A percentile compares a stretch with the other conserved stretches of the same genome.
These are phyloP conservation scores for Lepidurus arcticus DNA, from an alignment of 1,140 invertebrate genomes.

Conservation along the genomic window DNA sequence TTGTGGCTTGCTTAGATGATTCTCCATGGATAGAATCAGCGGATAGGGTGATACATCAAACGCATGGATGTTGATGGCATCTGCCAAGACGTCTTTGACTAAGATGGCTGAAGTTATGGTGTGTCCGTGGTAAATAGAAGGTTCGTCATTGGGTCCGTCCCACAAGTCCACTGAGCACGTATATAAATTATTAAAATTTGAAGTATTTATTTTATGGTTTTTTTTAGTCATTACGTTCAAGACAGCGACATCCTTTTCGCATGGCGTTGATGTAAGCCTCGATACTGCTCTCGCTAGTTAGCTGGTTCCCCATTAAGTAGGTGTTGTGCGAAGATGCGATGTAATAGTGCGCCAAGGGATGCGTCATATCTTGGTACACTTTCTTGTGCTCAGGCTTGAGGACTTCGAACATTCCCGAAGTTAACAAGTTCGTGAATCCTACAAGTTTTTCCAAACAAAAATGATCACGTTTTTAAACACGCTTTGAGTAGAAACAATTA, in stretches of 20 bases:
- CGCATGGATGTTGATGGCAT: slow-evolving; percentile 47
- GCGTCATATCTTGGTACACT: slow-evolving; percentile 57
- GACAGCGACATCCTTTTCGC: slow-evolving; percentile 48
- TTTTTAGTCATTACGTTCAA: slow-evolving; percentile 47
- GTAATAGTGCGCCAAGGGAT: slow-evolving; percentile 58
- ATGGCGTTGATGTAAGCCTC: slow-evolving; percentile 53
- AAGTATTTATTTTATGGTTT: neutral
- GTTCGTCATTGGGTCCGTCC: slow-evolving; percentile 54
- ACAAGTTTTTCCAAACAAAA: slow-evolving; percentile 6
- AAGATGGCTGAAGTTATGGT: slow-evolving; percentile 54
- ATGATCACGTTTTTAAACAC: neutral
- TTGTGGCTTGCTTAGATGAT: slow-evolving; percentile 52
- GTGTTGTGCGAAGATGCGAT: slow-evolving; percentile 63
- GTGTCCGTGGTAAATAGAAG: slow-evolving; percentile 54
- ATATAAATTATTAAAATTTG: slow-evolving; percentile 22
- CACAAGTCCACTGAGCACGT: slow-evolving; percentile 51
- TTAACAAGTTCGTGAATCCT: slow-evolving; percentile 46
- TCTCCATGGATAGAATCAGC: slow-evolving; percentile 55
- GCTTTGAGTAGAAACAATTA: neutral
- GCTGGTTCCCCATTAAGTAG: slow-evolving; percentile 53
- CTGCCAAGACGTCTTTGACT: slow-evolving; percentile 51
- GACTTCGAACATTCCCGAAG: slow-evolving; percentile 45
- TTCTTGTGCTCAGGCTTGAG: slow-evolving; percentile 42
- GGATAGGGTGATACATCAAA: slow-evolving; percentile 49
- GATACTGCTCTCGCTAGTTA: slow-evolving; percentile 52